Conservation (phyloP, 2,797 vertebrate genomes). For the Notolabrus celidotus region DNA sequence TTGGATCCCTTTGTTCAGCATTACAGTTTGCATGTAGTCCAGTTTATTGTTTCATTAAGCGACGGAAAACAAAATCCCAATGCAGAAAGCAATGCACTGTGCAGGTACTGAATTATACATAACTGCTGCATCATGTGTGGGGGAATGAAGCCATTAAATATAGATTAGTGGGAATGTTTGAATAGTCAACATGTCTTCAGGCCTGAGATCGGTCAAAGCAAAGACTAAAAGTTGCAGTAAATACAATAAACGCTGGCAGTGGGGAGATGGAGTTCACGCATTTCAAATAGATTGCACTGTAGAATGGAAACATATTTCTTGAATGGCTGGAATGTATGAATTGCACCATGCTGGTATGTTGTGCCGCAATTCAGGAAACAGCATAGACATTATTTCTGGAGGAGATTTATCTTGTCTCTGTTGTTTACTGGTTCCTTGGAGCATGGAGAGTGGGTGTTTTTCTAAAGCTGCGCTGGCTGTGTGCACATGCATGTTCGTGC, state of each 20-base stretch:
- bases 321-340: constrained; percentile 36
- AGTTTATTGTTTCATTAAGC: constrained; percentile 12
- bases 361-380: constrained; percentile 21
- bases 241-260: background rate
- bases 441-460: constrained; percentile 40
- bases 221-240: background rate
- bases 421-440: constrained; percentile 34
- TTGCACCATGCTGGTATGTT: constrained; percentile 7
- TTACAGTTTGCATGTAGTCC: background rate
- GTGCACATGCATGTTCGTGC: constrained; percentile 34
- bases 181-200: constrained; percentile 18
- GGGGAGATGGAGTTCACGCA: background rate
- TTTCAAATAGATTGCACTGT: background rate
- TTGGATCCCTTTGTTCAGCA: constrained; percentile 10
- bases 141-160: constrained; percentile 37
- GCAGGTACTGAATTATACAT: constrained; percentile 33
- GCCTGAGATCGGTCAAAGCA: background rate
- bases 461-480: constrained; percentile 47
- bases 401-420: constrained; percentile 33
- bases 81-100: background rate
- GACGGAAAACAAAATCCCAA: background rate
- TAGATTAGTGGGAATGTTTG: constrained; percentile 19
- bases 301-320: constrained; percentile 22
- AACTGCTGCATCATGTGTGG: background rate
- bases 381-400: constrained; percentile 33